These are phyloP conservation scores for Pluvialis apricaria DNA, from an alignment of 2,113 vertebrate genomes.

Conservation along the genomic window DNA sequence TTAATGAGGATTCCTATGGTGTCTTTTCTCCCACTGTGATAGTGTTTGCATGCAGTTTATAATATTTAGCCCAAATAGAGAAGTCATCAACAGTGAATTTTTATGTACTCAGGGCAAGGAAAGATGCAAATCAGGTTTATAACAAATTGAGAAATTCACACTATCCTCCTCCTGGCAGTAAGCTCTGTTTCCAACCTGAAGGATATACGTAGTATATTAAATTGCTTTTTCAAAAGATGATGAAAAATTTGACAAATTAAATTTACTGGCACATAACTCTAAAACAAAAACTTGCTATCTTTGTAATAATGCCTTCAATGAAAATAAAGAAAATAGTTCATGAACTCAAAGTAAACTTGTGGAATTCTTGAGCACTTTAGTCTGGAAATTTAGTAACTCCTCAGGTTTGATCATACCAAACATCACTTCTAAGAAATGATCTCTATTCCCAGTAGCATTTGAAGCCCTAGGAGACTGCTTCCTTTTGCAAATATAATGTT, in stretches of 20 bases:
- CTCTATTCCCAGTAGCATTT: not conserved
- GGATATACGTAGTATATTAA: not conserved
- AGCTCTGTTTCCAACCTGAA: not conserved
- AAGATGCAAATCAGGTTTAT: not conserved
- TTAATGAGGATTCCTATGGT: not conserved
- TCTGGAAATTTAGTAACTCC: not conserved
- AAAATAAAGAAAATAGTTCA: not conserved
- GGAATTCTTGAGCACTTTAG: not conserved
- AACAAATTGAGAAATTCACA: not conserved
- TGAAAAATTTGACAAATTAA: not conserved
- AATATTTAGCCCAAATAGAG: not conserved
- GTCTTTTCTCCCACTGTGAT: not conserved
- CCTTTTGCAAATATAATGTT: not conserved
- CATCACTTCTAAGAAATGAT: not conserved
- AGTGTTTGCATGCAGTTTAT: not conserved
- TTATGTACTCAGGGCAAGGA: not conserved
- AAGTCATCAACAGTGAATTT: not conserved
- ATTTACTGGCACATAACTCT: not conserved
- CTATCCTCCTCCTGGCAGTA: not conserved
- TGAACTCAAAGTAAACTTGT: not conserved
- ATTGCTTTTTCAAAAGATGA: not conserved
- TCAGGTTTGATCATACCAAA: not conserved
- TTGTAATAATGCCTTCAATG: not conserved
- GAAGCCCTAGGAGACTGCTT: not conserved
- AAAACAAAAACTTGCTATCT: not conserved